phyloP scores from a whole-genome alignment of 2,888 invertebrate species.

The Anthrax anthrax region DNA sequence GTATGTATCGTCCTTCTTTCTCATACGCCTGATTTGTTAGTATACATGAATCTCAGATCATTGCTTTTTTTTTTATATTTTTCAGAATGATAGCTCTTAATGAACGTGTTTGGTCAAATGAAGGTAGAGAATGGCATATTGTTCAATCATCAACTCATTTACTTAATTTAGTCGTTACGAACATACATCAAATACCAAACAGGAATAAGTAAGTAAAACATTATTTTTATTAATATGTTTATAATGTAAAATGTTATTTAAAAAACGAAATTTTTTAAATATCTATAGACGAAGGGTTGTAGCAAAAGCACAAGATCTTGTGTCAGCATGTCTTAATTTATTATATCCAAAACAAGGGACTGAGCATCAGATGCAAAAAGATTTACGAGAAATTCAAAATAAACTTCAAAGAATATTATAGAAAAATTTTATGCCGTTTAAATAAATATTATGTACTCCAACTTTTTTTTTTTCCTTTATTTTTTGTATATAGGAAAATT shows the following conservation, averaged over 20 bases:
- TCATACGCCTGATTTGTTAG: background rate
- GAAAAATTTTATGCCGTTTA: too few relatives aligned
- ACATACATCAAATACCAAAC: slow-evolving; percentile 42
- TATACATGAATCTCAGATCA: background rate
- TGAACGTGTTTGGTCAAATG: slow-evolving; percentile 73
- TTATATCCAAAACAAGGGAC: slow-evolving; percentile 62
- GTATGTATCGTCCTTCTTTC: slow-evolving; percentile 12
- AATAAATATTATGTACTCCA: too few relatives aligned
- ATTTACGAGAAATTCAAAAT: slow-evolving; percentile 32
- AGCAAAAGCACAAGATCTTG: slow-evolving; percentile 57
- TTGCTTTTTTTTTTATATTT: slow-evolving; percentile 7
- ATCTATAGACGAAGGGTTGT: slow-evolving; percentile 48
- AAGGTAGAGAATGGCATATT: slow-evolving; percentile 74
- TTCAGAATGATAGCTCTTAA: slow-evolving; percentile 59
- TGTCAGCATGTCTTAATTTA: slow-evolving; percentile 58
- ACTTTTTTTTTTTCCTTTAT: too few relatives aligned
- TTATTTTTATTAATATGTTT: background rate
- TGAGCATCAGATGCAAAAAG: slow-evolving; percentile 41
- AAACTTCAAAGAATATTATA: slow-evolving; percentile 23
- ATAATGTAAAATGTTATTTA: slow-evolving; percentile 1
- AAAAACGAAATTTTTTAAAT: background rate
- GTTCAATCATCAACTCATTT: slow-evolving; percentile 61
- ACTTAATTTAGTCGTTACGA: slow-evolving; percentile 52
- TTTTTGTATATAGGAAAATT: too few relatives aligned
- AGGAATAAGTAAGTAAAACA: slow-evolving; percentile 24